Base-by-base conservation (phyloP, 1,140 invertebrate species). In the Globodera rostochiensis region DNA sequence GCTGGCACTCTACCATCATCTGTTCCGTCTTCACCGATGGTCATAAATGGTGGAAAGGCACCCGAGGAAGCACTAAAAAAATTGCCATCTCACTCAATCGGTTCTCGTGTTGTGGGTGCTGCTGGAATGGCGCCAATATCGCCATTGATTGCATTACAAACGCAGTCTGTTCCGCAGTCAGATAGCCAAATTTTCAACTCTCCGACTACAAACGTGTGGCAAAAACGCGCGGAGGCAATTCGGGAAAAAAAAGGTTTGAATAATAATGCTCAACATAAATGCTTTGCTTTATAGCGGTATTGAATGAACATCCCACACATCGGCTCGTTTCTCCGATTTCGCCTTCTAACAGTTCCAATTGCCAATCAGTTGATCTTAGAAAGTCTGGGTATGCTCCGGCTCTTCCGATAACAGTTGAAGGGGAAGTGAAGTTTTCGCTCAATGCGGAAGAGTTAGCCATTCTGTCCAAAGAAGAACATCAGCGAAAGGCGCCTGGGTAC, bases 181-280 rank as follows among this genome's bases (percentile, higher is more conserved):
- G 4, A 6, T 57, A 73, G 3, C 9, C 5, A 57, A 25, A 13
- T 73, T 45, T 45, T 70, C 53, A 83, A 53, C 46, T 25, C 84
- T 6, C 36, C 71, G 19, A 5, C 85, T 15, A 45, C 84, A 13
- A 80, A 87, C 64, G 87, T 87, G 11, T 87, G 86, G 86, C 85
- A 88, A 67, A 87, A 87, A 70, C 74, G 86, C 60, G 86, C 86
- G 4, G 76, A 78, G 46, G 87, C 87, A 6, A 86, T 74, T 36
- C 84, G 84, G 21, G 70, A 86, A 74, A 79, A 86, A 67, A 76
- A 86, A 81, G 57, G 76, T 75, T 21, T n/a, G n/a, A 36, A 74
- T 67, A 73, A 50, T 81, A 50, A 11, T 46, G 49, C 15, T 73
- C 46, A n/a, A 6, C 1, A 19, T 21, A 45, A 25, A 45, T 57